Conservation (phyloP, 2,113 vertebrate genomes). For the Bambusicola thoracicus region DNA sequence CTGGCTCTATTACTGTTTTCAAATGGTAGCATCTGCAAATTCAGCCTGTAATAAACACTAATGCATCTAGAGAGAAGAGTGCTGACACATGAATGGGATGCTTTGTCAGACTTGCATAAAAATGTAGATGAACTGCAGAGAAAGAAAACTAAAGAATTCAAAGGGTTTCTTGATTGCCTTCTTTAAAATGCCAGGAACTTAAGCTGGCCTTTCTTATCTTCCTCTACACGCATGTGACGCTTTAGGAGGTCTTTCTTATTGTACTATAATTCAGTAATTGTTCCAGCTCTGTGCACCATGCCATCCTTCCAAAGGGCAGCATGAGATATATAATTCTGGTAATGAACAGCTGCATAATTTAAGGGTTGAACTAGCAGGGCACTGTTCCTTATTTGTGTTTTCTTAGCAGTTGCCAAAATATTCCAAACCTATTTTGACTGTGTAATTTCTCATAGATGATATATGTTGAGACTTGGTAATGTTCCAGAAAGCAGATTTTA, state of each 20-base stretch:
- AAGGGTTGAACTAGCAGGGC: slow-evolving; percentile 70
- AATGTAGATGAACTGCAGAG: slow-evolving; percentile 77
- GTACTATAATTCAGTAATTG: slow-evolving; percentile 82
- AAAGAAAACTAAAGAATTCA: slow-evolving; percentile 76
- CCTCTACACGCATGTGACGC: slow-evolving; percentile 76
- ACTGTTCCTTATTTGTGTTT: slow-evolving; percentile 74
- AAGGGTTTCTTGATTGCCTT: slow-evolving; percentile 80
- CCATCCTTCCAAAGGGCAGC: slow-evolving; percentile 79
- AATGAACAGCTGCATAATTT: slow-evolving; percentile 84
- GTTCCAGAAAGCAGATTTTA: slow-evolving; percentile 79
- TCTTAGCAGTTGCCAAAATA: slow-evolving; percentile 74
- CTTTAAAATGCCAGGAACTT: slow-evolving; percentile 85
- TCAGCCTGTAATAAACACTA: slow-evolving; percentile 74
- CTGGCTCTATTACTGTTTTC: slow-evolving; percentile 52
- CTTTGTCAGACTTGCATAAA: slow-evolving; percentile 78
- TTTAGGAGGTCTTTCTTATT: slow-evolving; percentile 81
- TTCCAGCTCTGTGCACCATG: slow-evolving; percentile 76
- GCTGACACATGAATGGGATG: slow-evolving; percentile 78
- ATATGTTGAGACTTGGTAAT: slow-evolving; percentile 70
- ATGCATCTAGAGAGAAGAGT: slow-evolving; percentile 60
- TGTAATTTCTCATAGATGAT: slow-evolving; percentile 71
- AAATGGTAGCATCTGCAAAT: slow-evolving; percentile 72
- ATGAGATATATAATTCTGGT: slow-evolving; percentile 77
- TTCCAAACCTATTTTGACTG: slow-evolving; percentile 71
- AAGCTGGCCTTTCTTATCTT: slow-evolving; percentile 83